These are phyloP conservation scores for Acanthosepion esculentum DNA, from an alignment of 2,888 invertebrate species.

Conservation along the genomic window DNA sequence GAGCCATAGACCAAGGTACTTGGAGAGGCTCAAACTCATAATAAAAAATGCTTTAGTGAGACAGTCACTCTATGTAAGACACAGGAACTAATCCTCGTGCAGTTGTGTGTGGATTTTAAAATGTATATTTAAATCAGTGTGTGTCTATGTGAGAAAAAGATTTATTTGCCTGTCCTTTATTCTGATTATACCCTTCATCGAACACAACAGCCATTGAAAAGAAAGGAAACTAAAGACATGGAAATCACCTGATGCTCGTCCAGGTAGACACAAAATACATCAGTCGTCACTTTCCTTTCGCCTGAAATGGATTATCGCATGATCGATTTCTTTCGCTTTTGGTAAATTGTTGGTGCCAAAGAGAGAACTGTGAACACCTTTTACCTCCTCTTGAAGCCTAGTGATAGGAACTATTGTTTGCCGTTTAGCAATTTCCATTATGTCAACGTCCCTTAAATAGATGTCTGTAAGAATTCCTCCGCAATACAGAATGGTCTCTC, in stretches of 20 bases:
- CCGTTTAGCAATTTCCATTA: neutral
- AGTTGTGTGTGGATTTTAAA: too few species aligned
- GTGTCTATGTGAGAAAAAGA: neutral
- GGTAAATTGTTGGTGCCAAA: slow-evolving; percentile 6
- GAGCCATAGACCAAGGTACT: too few species aligned
- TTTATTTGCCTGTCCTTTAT: neutral
- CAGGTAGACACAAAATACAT: slow-evolving; percentile 33
- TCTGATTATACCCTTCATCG: neutral
- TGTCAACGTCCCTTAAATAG: slow-evolving; percentile 17
- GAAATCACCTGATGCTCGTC: neutral
- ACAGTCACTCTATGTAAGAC: too few species aligned
- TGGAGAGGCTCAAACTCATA: too few species aligned
- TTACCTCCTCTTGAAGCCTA: neutral
- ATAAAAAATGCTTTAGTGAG: too few species aligned
- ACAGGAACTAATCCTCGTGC: too few species aligned
- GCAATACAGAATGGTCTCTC: neutral
- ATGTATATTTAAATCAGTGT: too few species aligned
- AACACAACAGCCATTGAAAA: neutral
- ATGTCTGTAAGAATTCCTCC: neutral
- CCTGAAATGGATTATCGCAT: neutral
- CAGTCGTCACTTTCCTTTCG: slow-evolving; percentile 21
- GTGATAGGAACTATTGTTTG: neutral
- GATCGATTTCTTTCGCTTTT: neutral
- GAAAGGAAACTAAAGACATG: neutral
- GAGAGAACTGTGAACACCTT: neutral